These are phyloP conservation scores for Tricholauxania praeusta DNA, from an alignment of 2,888 invertebrate species.

Conservation along the genomic window DNA sequence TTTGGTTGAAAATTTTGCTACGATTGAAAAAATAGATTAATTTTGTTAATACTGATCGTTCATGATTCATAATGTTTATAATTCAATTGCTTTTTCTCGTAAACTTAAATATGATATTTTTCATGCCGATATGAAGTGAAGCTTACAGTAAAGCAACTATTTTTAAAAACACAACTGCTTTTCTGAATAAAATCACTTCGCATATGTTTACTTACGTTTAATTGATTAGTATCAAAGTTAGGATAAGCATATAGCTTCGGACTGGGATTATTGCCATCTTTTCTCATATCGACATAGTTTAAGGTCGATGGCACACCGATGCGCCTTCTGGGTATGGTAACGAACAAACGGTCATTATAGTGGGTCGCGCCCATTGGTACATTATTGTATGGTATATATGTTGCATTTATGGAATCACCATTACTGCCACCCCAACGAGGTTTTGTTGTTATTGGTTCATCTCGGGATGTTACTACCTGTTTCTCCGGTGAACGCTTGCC, in stretches of 20 bases:
- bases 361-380: slow-evolving; percentile 66
- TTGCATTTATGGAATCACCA: slow-evolving; percentile 8
- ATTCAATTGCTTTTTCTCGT: too few species aligned
- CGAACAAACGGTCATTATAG: slow-evolving; percentile 73
- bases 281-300: slow-evolving; percentile 67
- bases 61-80: too few species aligned
- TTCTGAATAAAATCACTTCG: neutral
- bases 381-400: slow-evolving; percentile 65
- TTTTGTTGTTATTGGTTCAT: slow-evolving; percentile 12
- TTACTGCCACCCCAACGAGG: neutral
- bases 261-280: slow-evolving; percentile 59
- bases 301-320: slow-evolving; percentile 75
- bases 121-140: slow-evolving; percentile 41
- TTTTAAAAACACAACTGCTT: neutral
- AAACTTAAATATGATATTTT: slow-evolving; percentile 30
- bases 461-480: slow-evolving; percentile 34
- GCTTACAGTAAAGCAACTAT: too few species aligned
- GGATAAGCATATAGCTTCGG: slow-evolving; percentile 65
- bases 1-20: slow-evolving; percentile 46
- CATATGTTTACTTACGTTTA: slow-evolving; percentile 49
- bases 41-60: slow-evolving; percentile 25
- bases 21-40: neutral
- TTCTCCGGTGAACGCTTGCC: neutral
- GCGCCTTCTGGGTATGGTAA: slow-evolving; percentile 80
- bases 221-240: slow-evolving; percentile 58